Evolutionary conservation across 2,113 vertebrate genomes (phyloP), one percentile per base, ranked within the genome.

Genomic region (Percopsis transmontana): DNA sequence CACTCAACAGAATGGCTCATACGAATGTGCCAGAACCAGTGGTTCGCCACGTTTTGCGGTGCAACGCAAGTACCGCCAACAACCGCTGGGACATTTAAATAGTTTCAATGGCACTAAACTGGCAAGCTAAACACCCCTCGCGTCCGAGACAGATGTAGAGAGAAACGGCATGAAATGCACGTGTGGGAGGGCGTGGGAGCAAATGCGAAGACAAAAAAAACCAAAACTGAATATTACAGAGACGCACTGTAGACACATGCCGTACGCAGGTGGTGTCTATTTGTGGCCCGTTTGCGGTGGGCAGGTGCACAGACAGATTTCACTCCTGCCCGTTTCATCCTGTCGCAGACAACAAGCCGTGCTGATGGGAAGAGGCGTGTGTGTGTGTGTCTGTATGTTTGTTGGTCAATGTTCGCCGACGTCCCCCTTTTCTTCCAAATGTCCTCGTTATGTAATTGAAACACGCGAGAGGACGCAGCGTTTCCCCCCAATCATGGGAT

Each of bases 231-330:
- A 21, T 21, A 52, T 67, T 51, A 50, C 65, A 74, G 50, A 71
- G 54, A 64, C 58, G 47, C 55, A 40, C 3, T 64, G 50, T 23
- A 62, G 67, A 84, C 72, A 56, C 61, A 58, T 18, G 47, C 72
- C 72, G 66, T 67, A 70, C 24, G 73, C 81, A 85, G 82, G 81
- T 81, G 82, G 85, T 65, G 78, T 74, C 74, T 87, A 79, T 85
- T 88, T 81, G 80, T 66, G 74, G 77, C 66, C 58, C 39, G 41
- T 74, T 62, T 81, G 66, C 61, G 78, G 85, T 84, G 78, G 74
- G 80, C 63, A 85, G 84, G 74, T 76, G 69, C 77, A 76, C 70
- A 81, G 79, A 83, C 68, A 63, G 63, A 74, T 60, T 24, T 40
- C 65, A 20, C 48, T 63, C 65, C 51, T 64, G 45, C 65, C 60